These are phyloP conservation scores for Drosophila truncata DNA, from an alignment of 1,140 invertebrate species.

Conservation along the genomic window DNA sequence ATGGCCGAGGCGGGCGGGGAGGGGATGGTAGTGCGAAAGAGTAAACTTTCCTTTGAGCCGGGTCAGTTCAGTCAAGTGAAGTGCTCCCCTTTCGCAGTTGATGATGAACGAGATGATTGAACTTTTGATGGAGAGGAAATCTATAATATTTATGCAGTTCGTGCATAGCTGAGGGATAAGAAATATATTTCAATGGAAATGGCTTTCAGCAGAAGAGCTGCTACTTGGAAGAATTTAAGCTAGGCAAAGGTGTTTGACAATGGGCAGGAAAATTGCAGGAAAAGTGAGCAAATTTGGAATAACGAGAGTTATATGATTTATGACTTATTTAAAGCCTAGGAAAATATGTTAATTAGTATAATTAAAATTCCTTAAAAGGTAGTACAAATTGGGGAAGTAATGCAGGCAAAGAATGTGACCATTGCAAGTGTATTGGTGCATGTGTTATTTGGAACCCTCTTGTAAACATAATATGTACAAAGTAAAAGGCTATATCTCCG, in stretches of 20 bases:
- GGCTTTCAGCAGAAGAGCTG: not conserved
- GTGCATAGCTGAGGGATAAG: conserved; percentile 25
- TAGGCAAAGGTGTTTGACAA: not conserved
- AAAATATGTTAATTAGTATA: not conserved
- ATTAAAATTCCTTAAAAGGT: too few species aligned
- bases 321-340: not conserved
- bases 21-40: conserved; percentile 19
- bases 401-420: too few species aligned
- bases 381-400: too few species aligned
- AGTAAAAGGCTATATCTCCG: too few species aligned
- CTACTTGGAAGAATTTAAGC: not conserved
- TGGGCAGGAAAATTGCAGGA: not conserved
- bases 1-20: not conserved
- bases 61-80: conserved; percentile 48
- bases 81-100: conserved; percentile 30
- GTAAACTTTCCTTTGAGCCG: conserved; percentile 35
- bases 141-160: conserved; percentile 46
- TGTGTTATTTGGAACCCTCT: too few species aligned
- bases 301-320: not conserved
- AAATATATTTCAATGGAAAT: conserved; percentile 20
- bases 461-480: too few species aligned
- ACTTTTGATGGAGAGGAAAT: conserved; percentile 34
- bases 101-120: conserved; percentile 47
- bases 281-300: not conserved
- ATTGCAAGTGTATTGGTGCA: too few species aligned